Evolutionary conservation across 2,113 vertebrate genomes (phyloP), one percentile per base, ranked within the genome.

Genomic region (Laticauda laticaudata): DNA sequence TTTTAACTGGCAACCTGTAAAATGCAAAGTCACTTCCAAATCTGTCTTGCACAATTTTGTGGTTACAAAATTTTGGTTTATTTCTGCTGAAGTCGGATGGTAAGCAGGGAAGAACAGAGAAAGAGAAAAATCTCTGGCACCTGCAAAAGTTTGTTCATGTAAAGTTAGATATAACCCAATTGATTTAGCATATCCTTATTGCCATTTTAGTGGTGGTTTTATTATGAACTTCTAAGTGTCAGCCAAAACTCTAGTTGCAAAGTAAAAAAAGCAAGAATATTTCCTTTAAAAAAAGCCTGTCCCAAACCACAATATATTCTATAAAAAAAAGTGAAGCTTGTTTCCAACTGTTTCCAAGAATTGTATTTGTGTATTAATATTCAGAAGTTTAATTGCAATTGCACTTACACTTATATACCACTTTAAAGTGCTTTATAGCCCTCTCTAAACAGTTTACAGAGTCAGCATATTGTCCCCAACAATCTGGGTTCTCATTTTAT

Each of bases 1-100:
- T 59, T 91, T 20, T 86, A 94, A 91, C 87, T 69, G 57, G 86
- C 56, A 61, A 51, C 86, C 43, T 75, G 87, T 88, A 56, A 93
- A 88, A 87, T 21, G 9, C 23, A 85, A 87, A 57, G 39, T 94
- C 57, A 87, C 75, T 20, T 29, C 29, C 45, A 88, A 48, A 20
- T 4, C n/a, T 90, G 15, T 92, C 88, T 64, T 92, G 26, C 91
- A 55, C 23, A 5, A 93, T 45, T 51, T 94, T 75, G 5, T 18
- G 18, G 34, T 86, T 86, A 23, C 20, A 56, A 92, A 21, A 75
- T 26, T 92, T 89, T 57, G 51, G 39, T 87, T 86, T 93, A 59
- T 92, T 81, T 85, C 93, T 93, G 55, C 91, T 3, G 56, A 90
- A 43, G n/a, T 59, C 5, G 12, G 69, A 91, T 91, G 69, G 75